Evolutionary conservation across 2,888 invertebrate genomes (phyloP).

Genomic region (Apamea anceps): DNA sequence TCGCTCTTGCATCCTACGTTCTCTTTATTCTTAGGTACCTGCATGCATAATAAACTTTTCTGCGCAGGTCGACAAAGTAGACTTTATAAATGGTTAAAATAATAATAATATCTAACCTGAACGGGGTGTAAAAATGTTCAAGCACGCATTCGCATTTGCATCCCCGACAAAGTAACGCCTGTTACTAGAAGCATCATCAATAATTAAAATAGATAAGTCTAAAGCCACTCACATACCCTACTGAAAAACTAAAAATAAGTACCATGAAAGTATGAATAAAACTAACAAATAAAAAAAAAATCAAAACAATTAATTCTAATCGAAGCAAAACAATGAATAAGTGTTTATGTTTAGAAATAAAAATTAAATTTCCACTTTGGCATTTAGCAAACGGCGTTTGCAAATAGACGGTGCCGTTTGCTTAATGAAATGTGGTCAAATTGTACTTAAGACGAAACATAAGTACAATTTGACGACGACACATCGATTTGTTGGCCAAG

Average conservation of each 20-base stretch:
- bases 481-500: neutral
- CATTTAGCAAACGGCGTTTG: neutral
- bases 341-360: neutral
- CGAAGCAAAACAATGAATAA: neutral
- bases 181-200: neutral
- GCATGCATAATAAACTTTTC: too few relatives aligned
- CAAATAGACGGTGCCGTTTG: neutral
- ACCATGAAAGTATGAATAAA: neutral
- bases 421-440: too few relatives aligned
- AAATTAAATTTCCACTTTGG: neutral
- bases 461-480: neutral
- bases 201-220: neutral
- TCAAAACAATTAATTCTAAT: neutral
- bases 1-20: too few relatives aligned
- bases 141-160: too few relatives aligned
- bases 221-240: neutral
- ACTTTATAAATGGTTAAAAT: too few relatives aligned
- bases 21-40: too few relatives aligned
- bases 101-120: too few relatives aligned
- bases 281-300: neutral
- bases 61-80: too few relatives aligned
- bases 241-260: neutral
- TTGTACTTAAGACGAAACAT: neutral
- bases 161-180: too few relatives aligned
- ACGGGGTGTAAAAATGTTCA: too few relatives aligned